Percentiles rank a stretch among this genome's conserved stretches.
Evolutionary conservation across 2,888 invertebrate genomes (phyloP).

Genomic region (Choristoneura rosaceana): DNA sequence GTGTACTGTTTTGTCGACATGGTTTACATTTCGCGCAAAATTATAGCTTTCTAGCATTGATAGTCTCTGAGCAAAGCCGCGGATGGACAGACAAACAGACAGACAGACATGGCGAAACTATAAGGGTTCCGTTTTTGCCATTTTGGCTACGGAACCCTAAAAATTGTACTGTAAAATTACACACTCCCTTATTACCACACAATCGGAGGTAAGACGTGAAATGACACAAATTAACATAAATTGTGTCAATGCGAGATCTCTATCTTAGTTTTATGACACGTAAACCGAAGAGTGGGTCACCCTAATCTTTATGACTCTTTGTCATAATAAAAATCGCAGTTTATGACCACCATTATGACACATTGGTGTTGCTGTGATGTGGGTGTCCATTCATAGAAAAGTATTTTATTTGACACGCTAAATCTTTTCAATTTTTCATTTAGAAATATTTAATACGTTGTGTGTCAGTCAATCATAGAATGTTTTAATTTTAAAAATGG

Average conservation of each 20-base stretch:
- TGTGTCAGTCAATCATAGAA: neutral
- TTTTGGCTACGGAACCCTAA: too few species aligned
- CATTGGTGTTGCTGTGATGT: neutral
- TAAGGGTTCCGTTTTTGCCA: too few species aligned
- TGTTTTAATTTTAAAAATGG: neutral
- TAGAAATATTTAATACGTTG: too few species aligned
- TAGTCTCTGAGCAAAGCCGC: too few species aligned
- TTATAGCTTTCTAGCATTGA: too few species aligned
- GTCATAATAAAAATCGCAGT: slow-evolving; percentile 38
- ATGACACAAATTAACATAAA: slow-evolving; percentile 15
- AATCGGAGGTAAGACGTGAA: neutral
- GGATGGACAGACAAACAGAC: too few species aligned
- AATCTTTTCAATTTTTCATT: neutral
- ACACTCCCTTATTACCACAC: slow-evolving; percentile 11
- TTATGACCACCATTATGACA: slow-evolving; percentile 44
- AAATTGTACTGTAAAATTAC: too few species aligned
- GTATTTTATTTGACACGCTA: neutral
- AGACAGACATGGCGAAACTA: too few species aligned
- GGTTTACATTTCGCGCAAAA: too few species aligned
- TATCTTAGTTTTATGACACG: slow-evolving; percentile 24
- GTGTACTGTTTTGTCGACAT: too few species aligned
- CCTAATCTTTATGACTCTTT: slow-evolving; percentile 30
- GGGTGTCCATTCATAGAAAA: slow-evolving; percentile 14
- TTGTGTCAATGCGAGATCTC: slow-evolving; percentile 34
- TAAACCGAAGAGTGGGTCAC: slow-evolving; percentile 36